Evolutionary conservation across 2,888 invertebrate species (phyloP).

Genomic region (Phaedon cochleariae): DNA sequence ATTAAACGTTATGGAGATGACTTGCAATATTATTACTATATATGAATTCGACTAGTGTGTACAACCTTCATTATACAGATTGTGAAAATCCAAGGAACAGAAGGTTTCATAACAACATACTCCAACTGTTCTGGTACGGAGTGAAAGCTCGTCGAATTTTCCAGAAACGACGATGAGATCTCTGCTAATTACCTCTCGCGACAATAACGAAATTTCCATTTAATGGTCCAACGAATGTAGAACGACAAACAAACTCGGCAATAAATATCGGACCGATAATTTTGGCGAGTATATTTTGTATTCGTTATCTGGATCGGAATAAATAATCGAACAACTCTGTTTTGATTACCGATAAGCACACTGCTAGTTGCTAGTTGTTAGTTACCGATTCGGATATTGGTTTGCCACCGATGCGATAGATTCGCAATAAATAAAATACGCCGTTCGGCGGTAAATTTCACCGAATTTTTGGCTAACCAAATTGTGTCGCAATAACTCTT

Average conservation of each 20-base stretch:
- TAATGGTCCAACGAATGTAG: not conserved
- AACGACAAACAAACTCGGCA: not conserved
- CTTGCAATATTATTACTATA: too few relatives aligned
- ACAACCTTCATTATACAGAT: too few relatives aligned
- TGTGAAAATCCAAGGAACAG: too few relatives aligned
- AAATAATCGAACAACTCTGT: slow-evolving; percentile 17
- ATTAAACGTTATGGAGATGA: too few relatives aligned
- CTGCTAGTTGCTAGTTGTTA: slow-evolving; percentile 16
- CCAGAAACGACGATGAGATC: too few relatives aligned
- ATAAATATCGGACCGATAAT: slow-evolving; percentile 8
- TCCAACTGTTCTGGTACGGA: too few relatives aligned
- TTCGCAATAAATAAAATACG: slow-evolving; percentile 15
- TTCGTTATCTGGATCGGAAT: slow-evolving; percentile 14
- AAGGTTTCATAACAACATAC: too few relatives aligned
- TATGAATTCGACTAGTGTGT: too few relatives aligned
- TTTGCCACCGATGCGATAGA: slow-evolving; percentile 9
- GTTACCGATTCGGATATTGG: slow-evolving; percentile 21
- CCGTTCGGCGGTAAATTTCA: not conserved
- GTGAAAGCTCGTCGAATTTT: too few relatives aligned
- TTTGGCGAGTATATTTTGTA: slow-evolving; percentile 8
- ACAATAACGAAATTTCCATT: not conserved
- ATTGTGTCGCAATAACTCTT: not conserved
- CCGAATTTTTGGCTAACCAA: not conserved
- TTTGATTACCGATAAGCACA: slow-evolving; percentile 22
- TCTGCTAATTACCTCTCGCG: too few relatives aligned